Percentiles rank a stretch among this genome's conserved stretches.
These are phyloP conservation scores for Parelbella ahira DNA, from an alignment of 2,888 invertebrate genomes.

Conservation along the genomic window DNA sequence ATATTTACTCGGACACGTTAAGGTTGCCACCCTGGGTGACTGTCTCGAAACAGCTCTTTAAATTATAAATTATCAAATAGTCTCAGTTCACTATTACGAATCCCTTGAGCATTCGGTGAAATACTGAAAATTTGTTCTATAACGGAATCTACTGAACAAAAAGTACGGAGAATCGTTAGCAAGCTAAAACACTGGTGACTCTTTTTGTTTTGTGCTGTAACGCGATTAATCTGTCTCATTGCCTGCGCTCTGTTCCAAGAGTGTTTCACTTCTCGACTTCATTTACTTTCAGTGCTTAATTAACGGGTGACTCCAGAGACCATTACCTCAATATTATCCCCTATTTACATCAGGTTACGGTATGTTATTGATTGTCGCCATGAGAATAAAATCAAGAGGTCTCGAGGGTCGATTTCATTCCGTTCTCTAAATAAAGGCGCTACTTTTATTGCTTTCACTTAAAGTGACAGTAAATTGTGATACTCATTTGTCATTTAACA, in stretches of 20 bases:
- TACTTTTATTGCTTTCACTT: slow-evolving; percentile 1
- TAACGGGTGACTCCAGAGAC: not conserved
- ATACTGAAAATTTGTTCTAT: too few relatives aligned
- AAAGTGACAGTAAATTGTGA: not conserved
- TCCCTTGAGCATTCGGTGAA: too few relatives aligned
- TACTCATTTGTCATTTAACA: too few relatives aligned
- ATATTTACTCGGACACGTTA: too few relatives aligned
- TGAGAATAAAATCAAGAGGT: not conserved
- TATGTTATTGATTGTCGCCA: not conserved
- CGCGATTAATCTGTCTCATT: slow-evolving; percentile 23
- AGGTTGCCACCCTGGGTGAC: too few relatives aligned
- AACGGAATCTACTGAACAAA: too few relatives aligned
- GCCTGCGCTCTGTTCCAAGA: slow-evolving; percentile 7
- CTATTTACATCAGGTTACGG: not conserved
- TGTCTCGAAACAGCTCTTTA: too few relatives aligned
- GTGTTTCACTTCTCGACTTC: slow-evolving; percentile 23
- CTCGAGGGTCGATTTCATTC: slow-evolving; percentile 17
- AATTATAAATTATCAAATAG: too few relatives aligned
- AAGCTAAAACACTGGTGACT: too few relatives aligned
- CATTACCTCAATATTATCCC: not conserved
- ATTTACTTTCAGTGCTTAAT: slow-evolving; percentile 25
- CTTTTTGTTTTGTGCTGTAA: slow-evolving; percentile 11
- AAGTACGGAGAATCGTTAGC: too few relatives aligned
- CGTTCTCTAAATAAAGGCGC: slow-evolving; percentile 12
- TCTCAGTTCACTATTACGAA: too few relatives aligned